Conservation (phyloP, 2,113 vertebrate genomes). For the Mirza zaza region DNA sequence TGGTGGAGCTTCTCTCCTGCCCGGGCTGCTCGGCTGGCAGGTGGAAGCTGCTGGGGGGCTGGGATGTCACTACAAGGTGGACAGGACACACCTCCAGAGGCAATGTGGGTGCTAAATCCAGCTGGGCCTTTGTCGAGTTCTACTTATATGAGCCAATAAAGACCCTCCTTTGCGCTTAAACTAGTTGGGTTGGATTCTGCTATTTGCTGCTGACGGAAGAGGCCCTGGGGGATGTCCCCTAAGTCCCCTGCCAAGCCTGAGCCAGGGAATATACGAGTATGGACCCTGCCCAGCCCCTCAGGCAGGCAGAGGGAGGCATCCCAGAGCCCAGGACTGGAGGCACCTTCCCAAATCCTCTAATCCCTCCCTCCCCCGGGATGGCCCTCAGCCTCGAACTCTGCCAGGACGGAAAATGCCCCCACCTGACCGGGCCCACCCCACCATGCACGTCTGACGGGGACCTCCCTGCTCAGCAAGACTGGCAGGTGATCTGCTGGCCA, state of each 20-base stretch:
- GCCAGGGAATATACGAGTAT: neutral
- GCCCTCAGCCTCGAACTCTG: neutral
- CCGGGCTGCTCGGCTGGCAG: neutral
- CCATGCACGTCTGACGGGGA: neutral
- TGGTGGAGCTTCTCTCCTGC: too few relatives aligned
- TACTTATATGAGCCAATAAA: neutral
- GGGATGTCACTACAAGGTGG: neutral
- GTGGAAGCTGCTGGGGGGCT: neutral
- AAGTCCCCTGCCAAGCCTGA: neutral
- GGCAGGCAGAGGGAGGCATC: neutral
- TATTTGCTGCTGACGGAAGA: neutral
- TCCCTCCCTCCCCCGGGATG: neutral
- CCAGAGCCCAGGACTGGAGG: neutral
- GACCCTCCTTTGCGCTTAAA: neutral
- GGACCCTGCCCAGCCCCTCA: too few relatives aligned
- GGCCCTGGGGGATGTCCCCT: neutral
- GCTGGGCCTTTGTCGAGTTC: too few relatives aligned
- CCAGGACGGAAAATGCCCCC: neutral
- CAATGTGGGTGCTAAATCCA: neutral
- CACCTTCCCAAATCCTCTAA: neutral
- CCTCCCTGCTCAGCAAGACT: neutral
- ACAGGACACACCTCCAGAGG: neutral
- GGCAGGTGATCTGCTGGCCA: neutral
- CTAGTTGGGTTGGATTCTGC: neutral
- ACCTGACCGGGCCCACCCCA: too few relatives aligned